Evolutionary conservation across 2,113 vertebrate genomes (phyloP).

Genomic region (Callithrix jacchus): DNA sequence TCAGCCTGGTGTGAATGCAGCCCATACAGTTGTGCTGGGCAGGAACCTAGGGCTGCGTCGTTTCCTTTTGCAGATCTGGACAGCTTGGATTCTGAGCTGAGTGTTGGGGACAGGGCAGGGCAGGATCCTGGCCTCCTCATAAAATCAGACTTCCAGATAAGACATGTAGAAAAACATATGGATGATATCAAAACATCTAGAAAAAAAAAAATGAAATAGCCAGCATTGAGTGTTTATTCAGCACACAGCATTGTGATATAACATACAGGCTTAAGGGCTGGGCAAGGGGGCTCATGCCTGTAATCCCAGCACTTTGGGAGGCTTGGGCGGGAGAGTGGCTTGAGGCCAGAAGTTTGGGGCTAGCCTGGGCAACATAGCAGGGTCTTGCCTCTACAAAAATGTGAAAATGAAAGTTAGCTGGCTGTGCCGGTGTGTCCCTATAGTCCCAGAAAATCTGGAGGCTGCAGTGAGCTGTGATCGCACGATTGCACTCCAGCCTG

Average conservation of each 20-base stretch:
- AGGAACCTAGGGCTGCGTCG: rapidly evolving
- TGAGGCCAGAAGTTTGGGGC: not conserved
- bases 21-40: too few species aligned
- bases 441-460: not conserved
- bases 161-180: not conserved
- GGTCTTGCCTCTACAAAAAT: not conserved
- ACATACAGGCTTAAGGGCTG: not conserved
- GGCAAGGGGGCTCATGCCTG: not conserved
- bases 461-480: not conserved
- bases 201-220: not conserved
- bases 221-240: not conserved
- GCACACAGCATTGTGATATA: not conserved
- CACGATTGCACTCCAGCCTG: not conserved
- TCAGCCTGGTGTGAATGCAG: not conserved
- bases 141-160: not conserved
- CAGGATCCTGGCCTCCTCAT: not conserved
- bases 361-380: not conserved
- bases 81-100: not conserved
- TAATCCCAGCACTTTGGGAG: not conserved
- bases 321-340: not conserved
- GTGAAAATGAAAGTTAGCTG: not conserved
- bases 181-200: not conserved
- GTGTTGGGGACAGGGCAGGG: not conserved
- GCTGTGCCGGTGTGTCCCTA: not conserved
- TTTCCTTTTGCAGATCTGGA: not conserved